Conservation (phyloP, 2,888 invertebrate species). For the Sesia apiformis region DNA sequence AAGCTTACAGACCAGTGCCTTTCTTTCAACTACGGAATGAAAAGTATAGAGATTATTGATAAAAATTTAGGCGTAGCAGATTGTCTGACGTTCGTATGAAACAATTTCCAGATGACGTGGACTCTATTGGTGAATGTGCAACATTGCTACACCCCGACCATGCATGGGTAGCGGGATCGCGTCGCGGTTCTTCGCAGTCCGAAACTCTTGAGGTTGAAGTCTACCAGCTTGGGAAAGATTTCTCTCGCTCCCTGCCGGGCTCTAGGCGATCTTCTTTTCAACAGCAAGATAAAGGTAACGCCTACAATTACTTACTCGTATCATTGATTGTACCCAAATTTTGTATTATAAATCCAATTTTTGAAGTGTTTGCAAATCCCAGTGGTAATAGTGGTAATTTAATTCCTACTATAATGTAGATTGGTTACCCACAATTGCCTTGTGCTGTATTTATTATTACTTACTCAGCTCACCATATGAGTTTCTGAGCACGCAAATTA, state of each 20-base stretch:
- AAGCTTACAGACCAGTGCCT: too few relatives aligned
- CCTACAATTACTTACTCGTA: neutral
- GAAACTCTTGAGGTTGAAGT: conserved; percentile 90
- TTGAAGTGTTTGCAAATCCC: too few relatives aligned
- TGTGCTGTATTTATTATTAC: too few relatives aligned
- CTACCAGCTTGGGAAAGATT: conserved; percentile 89
- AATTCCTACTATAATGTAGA: too few relatives aligned
- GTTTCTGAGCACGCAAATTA: too few relatives aligned
- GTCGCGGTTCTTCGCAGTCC: conserved; percentile 92
- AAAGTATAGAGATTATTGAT: too few relatives aligned
- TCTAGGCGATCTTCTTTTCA: conserved; percentile 90
- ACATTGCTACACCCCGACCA: conserved; percentile 90
- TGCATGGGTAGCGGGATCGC: conserved; percentile 84
- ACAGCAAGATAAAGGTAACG: conserved; percentile 75
- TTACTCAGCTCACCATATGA: too few relatives aligned
- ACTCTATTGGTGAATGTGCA: conserved; percentile 83
- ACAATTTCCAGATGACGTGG: conserved; percentile 75
- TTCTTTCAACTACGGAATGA: too few relatives aligned
- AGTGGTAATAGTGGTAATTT: too few relatives aligned
- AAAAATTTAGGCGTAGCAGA: too few relatives aligned
- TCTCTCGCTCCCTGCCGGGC: conserved; percentile 89
- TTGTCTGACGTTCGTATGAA: too few relatives aligned
- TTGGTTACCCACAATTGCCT: too few relatives aligned
- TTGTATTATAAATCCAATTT: neutral
- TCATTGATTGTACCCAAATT: neutral